These are phyloP conservation scores for Drosophila kikkawai DNA, from an alignment of 1,140 invertebrate species.

Conservation along the genomic window DNA sequence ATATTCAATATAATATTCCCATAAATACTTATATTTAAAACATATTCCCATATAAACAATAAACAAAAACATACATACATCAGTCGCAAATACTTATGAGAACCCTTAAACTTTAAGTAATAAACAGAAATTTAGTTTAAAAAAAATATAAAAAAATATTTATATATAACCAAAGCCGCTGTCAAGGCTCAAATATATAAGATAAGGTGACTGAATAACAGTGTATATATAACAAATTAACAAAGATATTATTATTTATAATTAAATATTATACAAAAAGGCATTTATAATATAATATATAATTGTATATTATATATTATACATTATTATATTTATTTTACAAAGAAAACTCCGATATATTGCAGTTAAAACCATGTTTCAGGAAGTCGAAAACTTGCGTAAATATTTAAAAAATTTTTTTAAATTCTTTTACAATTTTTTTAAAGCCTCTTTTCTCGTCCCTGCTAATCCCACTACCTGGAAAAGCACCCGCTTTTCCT, in stretches of 20 bases:
- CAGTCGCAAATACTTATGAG: neutral
- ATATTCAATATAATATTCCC: neutral
- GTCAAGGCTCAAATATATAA: neutral
- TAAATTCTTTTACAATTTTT: too few relatives aligned
- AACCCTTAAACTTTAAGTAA: neutral
- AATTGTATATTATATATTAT: too few relatives aligned
- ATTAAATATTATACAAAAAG: too few relatives aligned
- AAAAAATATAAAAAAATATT: neutral
- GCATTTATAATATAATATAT: too few relatives aligned
- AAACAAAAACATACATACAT: too few relatives aligned
- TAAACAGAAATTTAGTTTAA: neutral
- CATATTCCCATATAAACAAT: neutral
- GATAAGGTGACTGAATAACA: neutral
- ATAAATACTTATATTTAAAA: neutral
- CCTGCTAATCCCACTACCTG: neutral
- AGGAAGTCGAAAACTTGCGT: neutral
- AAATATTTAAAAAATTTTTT: too few relatives aligned
- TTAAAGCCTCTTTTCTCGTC: neutral
- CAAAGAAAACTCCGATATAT: neutral
- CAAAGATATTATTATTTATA: too few relatives aligned
- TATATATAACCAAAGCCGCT: neutral
- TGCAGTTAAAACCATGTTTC: conserved; percentile 6
- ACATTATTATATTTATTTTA: too few relatives aligned
- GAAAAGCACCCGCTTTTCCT: neutral
- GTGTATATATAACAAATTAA: neutral